Evolutionary conservation across 2,113 vertebrate species (phyloP), one percentile per base, ranked within the genome.

Genomic region (Dinomys branickii): DNA sequence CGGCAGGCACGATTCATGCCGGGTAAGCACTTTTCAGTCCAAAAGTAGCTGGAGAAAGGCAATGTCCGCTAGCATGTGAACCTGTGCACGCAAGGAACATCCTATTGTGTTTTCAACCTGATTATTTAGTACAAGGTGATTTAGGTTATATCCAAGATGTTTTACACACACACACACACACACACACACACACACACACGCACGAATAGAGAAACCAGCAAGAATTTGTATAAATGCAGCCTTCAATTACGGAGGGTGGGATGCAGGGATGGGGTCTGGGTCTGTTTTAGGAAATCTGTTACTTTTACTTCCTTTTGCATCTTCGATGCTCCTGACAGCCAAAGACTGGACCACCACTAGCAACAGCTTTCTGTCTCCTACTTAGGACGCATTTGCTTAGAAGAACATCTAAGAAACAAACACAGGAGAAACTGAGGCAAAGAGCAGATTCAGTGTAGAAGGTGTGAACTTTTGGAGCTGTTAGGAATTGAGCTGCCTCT

Each of bases 111-210:
- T 87, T 38, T 96, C 14, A 38, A 89, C 85, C 94, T 90, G 85
- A 52, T 85, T 97, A 97, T 65, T 97, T 90, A 94, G 44, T 96
- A 97, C 95, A 75, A 65, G 13, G n/a, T 13, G 90, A 94, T 58
- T 50, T 93, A 98, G 97, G 97, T 97, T 10, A 94, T 22, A 95
- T 94, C 96, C 96, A 97, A 56, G 82, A 96, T 94, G 96, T 35
- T 90, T 97, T 94, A 35, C 24, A 75, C 35, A 58, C 12, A 71
- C 33, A 61, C n/a, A 81, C 56, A 33, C n/a, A 28, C 65, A 35
- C 50, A 67, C 19, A 44, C 61, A 50, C 0, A 65, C 28, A 85
- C 30, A 56, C 22, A 69, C 30, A 58, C 22, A 73, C 63, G 30
- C 54, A 41, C 13, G 19, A 47, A 75, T 0, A 71, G 0, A 12